Base-by-base conservation (phyloP, 2,797 vertebrate species). In the Rhynchonycteris naso region DNA sequence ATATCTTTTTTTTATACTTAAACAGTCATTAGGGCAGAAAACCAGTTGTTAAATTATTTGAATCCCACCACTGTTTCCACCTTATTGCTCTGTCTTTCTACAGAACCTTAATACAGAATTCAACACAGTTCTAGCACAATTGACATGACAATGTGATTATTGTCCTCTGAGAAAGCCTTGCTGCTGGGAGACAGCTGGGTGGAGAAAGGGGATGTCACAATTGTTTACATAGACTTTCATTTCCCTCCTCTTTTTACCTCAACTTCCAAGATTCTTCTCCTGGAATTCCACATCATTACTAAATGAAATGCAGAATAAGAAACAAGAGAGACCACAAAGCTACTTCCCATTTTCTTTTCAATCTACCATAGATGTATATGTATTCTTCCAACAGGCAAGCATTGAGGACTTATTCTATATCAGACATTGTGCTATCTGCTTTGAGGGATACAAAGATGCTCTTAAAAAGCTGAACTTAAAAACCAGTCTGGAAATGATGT, bases 401-500 rank as follows among this genome's bases (percentile, higher is more conserved):
- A 66, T 13, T 47, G 33, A 65, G 5, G 2, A 2, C 21, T 89
- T 86, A 58, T 54, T 82, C 35, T 59, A 26, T 43, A 56, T 75
- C 9, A 89, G 54, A 24, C 6, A 58, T 28, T 28, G 10, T 85
- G 54, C 2, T 61, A 69, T 16, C 4, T 82, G 4, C 28, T 90
- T 9, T 50, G 16, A 71, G 18, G 14, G 19, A 43, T 58, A 26
- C 5, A 84, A 78, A 69, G 7, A 28, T 81, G 5, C 0, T 35
- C 10, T 90, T 85, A 26, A 66, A 91, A 96, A 69, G 2, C 9
- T 86, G 33, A 94, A 4, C 26, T 28, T 85, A 74, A 90, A 81
- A 65, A 0, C 0, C 7, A 56, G 30, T 71, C 33, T 84, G 24
- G 33, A 97, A 92, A 38, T 56, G 28, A 33, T 7, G 47, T 8